Percentiles rank a stretch among this genome's conserved stretches.
phyloP scores from a whole-genome alignment of 2,797 vertebrate genomes.

The Chaenodraco wilsoni region DNA sequence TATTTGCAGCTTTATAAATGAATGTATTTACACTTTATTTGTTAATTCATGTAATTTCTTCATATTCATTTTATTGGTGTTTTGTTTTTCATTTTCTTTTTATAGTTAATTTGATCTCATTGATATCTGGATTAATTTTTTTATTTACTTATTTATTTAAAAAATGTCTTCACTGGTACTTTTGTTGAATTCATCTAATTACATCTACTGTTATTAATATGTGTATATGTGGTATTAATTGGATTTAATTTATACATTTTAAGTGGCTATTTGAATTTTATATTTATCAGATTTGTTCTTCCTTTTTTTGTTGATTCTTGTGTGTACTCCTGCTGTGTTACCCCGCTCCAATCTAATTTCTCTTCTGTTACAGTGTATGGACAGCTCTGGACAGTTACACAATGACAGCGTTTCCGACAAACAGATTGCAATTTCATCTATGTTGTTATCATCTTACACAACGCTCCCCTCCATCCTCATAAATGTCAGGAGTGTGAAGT shows the following conservation, averaged over 20 bases:
- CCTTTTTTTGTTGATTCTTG: not conserved
- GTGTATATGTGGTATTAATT: not conserved
- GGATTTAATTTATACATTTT: not conserved
- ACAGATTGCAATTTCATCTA: slow-evolving; percentile 34
- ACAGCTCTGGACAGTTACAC: not conserved
- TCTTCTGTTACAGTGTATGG: not conserved
- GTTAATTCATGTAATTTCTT: not conserved
- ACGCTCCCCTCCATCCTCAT: not conserved
- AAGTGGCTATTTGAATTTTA: not conserved
- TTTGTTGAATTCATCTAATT: not conserved
- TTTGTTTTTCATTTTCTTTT: not conserved
- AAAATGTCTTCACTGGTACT: not conserved
- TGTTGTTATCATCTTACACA: slow-evolving; percentile 50
- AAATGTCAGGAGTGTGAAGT: slow-evolving; percentile 45
- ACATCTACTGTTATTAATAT: not conserved
- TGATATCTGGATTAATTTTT: not conserved
- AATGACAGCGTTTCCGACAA: slow-evolving; percentile 16
- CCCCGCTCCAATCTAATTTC: not conserved
- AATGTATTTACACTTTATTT: not conserved
- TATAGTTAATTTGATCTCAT: not conserved
- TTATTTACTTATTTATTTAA: not conserved
- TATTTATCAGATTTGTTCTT: not conserved
- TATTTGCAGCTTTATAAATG: too few species aligned
- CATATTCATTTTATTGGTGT: not conserved
- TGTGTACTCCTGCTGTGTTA: not conserved